Conservation (phyloP, 2,113 vertebrate species). For the Pithys albifrons region DNA sequence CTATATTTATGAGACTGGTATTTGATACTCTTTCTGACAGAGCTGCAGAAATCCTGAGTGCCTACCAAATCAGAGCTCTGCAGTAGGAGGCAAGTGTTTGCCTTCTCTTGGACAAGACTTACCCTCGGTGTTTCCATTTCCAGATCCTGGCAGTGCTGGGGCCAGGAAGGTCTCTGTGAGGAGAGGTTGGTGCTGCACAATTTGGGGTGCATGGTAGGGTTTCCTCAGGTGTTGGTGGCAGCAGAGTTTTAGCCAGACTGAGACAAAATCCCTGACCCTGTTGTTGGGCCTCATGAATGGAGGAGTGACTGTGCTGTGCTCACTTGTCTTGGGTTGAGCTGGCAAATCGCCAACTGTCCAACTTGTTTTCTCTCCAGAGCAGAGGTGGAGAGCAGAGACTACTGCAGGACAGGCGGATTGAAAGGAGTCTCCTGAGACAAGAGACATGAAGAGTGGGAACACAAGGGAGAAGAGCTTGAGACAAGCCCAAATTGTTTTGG, state of each 20-base stretch:
- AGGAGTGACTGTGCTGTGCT: neutral
- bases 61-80: neutral
- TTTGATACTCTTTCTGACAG: neutral
- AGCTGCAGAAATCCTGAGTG: neutral
- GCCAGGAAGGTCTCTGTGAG: neutral
- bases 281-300: fast-evolving
- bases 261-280: fast-evolving
- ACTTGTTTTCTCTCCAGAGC: conserved; percentile 76
- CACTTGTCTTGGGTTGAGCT: no score
- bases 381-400: conserved; percentile 69
- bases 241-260: fast-evolving
- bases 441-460: no score
- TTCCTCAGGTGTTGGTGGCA: neutral
- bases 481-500: no score
- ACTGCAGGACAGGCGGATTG: no score
- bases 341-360: no score
- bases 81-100: neutral
- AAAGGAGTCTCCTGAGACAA: no score
- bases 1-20: neutral
- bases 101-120: neutral
- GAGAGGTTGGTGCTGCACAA: neutral
- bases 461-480: neutral
- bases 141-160: neutral
- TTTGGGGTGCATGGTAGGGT: fast-evolving
- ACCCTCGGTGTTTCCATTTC: neutral